Conservation (phyloP, 2,797 vertebrate species). For the Lepus townsendii region DNA sequence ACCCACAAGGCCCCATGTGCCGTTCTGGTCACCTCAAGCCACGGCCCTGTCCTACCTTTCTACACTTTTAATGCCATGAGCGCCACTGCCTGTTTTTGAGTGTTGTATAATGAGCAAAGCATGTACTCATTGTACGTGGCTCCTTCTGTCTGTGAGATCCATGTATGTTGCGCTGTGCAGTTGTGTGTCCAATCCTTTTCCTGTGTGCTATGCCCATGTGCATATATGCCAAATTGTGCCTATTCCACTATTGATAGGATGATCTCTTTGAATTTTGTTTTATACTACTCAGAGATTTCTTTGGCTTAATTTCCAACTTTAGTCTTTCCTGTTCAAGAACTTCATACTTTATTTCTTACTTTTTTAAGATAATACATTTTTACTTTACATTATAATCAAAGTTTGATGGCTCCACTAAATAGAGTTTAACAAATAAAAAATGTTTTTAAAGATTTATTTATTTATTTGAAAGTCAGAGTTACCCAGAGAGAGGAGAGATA, state of each 20-base stretch:
- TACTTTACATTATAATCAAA: no score
- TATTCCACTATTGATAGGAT: not conserved
- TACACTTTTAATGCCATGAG: not conserved
- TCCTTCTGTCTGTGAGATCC: not conserved
- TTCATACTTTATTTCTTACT: no score
- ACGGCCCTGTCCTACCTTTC: not conserved
- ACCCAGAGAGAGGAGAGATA: no score
- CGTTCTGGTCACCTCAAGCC: not conserved
- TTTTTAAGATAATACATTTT: no score
- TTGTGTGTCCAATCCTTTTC: not conserved
- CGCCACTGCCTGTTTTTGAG: not conserved
- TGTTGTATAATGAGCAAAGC: not conserved
- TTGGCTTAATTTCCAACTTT: not conserved
- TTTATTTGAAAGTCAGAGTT: no score
- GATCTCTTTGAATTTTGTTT: not conserved
- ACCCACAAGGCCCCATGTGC: not conserved
- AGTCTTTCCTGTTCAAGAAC: no score
- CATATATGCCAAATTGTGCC: not conserved
- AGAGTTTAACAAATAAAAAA: no score
- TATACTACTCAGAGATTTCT: not conserved
- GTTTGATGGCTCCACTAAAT: no score
- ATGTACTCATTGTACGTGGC: not conserved
- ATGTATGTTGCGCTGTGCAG: fast-evolving
- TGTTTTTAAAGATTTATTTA: no score
- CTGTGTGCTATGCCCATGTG: not conserved